phyloP scores from a whole-genome alignment of 2,888 invertebrate genomes.

The Apamea monoglypha region DNA sequence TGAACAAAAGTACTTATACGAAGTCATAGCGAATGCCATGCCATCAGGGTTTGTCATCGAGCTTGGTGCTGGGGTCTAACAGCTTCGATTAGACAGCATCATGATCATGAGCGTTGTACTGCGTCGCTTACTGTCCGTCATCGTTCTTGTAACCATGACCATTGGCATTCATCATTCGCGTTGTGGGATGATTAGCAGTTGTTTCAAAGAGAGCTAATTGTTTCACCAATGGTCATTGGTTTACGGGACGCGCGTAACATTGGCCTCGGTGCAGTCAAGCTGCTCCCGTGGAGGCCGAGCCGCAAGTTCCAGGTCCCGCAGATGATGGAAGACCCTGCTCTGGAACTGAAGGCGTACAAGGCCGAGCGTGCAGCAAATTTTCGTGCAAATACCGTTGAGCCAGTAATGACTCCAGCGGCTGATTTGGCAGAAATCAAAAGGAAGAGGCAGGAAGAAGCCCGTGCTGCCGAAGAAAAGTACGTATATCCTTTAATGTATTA shows the following conservation, averaged over 20 bases:
- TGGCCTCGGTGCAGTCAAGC: conserved; percentile 90
- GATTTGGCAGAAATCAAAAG: conserved; percentile 89
- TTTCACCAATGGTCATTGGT: conserved; percentile 79
- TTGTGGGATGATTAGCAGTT: conserved; percentile 72
- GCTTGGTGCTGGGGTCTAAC: conserved; percentile 82
- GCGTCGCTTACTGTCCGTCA: conserved; percentile 77
- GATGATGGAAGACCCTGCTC: conserved; percentile 90
- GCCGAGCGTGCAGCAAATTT: conserved; percentile 91
- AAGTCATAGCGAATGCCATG: conserved; percentile 75
- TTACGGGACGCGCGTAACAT: conserved; percentile 76
- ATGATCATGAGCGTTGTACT: conserved; percentile 75
- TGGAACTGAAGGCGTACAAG: conserved; percentile 91
- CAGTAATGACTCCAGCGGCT: conserved; percentile 87
- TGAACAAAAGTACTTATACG: conserved; percentile 68
- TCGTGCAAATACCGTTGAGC: conserved; percentile 88
- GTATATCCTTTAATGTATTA: conserved; percentile 48
- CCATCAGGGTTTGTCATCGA: conserved; percentile 78
- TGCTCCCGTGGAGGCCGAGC: conserved; percentile 92
- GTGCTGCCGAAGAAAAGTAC: conserved; percentile 91
- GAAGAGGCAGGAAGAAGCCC: conserved; percentile 91
- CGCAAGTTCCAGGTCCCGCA: conserved; percentile 92
- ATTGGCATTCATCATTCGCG: conserved; percentile 67
- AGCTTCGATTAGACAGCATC: conserved; percentile 79
- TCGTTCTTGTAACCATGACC: conserved; percentile 70
- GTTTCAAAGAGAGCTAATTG: conserved; percentile 64